phyloP scores from a whole-genome alignment of 2,888 invertebrate genomes.

The Pocota personata region DNA sequence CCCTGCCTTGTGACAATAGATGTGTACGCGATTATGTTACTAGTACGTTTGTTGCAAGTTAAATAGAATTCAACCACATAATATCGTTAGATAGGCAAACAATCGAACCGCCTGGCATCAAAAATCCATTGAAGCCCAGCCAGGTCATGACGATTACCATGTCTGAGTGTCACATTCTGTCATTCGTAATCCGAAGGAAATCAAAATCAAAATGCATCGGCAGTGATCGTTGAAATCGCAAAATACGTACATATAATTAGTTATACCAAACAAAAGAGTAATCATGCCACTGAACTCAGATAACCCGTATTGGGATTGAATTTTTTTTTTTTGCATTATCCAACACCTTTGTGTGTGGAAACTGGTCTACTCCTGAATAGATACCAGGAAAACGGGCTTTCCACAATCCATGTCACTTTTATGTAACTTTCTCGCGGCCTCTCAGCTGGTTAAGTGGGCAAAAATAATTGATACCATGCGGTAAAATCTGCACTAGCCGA shows the following conservation, averaged over 20 bases:
- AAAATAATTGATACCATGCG: conserved; percentile 28
- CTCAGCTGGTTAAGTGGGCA: not conserved
- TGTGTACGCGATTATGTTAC: not conserved
- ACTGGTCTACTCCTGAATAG: conserved; percentile 15
- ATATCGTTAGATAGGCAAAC: conserved; percentile 1
- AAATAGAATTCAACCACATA: conserved; percentile 38
- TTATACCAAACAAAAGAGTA: not conserved
- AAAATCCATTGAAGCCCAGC: conserved; percentile 50
- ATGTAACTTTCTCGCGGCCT: conserved; percentile 43
- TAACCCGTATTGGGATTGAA: conserved; percentile 44
- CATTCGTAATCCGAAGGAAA: conserved; percentile 26
- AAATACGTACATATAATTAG: too few species aligned
- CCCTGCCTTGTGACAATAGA: not conserved
- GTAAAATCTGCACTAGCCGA: conserved; percentile 24
- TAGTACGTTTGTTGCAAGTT: conserved; percentile 47
- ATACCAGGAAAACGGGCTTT: conserved; percentile 44
- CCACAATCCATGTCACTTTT: not conserved
- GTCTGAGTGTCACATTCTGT: conserved; percentile 59
- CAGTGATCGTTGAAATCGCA: not conserved
- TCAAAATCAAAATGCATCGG: conserved; percentile 42
- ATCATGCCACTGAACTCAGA: conserved; percentile 59
- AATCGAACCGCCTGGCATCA: conserved; percentile 17
- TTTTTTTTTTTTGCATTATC: conserved; percentile 32
- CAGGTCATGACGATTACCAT: conserved; percentile 55
- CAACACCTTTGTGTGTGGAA: conserved; percentile 14